Base-by-base conservation (phyloP, 2,797 vertebrate genomes). In the Crypturellus tataupa region DNA sequence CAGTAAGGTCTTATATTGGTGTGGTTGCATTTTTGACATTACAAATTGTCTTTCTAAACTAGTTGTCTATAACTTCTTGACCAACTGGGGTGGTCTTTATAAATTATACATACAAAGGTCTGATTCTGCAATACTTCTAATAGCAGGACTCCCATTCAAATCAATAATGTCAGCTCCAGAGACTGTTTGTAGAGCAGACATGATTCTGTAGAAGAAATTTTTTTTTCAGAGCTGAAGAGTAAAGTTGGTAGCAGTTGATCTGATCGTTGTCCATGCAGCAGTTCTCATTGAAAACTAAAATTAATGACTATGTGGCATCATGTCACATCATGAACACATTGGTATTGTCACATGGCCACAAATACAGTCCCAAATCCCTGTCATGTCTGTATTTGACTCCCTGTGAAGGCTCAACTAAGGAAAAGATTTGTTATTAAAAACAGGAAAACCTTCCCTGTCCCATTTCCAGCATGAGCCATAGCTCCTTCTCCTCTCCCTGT, bases 181-280 rank as follows among this genome's bases (percentile, higher is more conserved):
- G 8, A 16, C 7, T 60, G 8, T 58, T 35, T 33, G 16, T 10
- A 24, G 3, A 85, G 20, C 10, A 77, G 35, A 25, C 5, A 21
- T 18, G 6, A 82, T 64, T 90, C 67, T 73, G 44, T 10, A 44
- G 47, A 51, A 76, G 10, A 80, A 67, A 77, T 20, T 9, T 1
- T 27, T 62, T 84, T 84, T 94, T 29, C 27, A 40, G 39, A 85
- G 31, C 11, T 85, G 14, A 92, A 92, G 90, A 89, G 63, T 63
- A 37, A 7, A 64, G 29, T 27, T 42, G 84, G 18, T 4, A 82
- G 35, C 13, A 56, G 21, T 4, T 70, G 49, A 59, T 3, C 12
- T 59, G 8, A 42, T 69, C 18, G 31, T 49, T 85, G 49, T 40
- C 78, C 71, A 2, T 79, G 17, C 9, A 46, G 39, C 47, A 20